Base-by-base conservation (phyloP, 2,113 vertebrate genomes). In the Balaeniceps rex region DNA sequence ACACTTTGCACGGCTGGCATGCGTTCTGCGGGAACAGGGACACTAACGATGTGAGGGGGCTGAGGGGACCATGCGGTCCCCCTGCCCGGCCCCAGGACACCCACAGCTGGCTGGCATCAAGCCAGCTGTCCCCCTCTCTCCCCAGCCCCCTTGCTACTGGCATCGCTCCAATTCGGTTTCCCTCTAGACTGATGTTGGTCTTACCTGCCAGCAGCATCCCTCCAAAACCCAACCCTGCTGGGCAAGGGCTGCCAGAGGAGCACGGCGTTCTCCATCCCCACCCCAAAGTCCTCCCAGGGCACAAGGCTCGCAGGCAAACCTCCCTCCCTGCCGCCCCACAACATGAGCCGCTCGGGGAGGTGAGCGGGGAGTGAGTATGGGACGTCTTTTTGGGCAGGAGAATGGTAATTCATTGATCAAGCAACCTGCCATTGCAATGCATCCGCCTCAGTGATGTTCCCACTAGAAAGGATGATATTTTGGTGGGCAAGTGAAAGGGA, bases 281-380 rank as follows among this genome's bases (percentile, higher is more conserved):
- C 24, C 18, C 34, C 29, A 21, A 60, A 61, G 12, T 33, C 24
- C 40, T 40, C 49, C 36, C 60, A 83, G 44, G 44, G 36, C 24
- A 58, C 9, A 1, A 4, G 34, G 36, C 28, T 86, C 3, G 0
- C 12, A 51, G 46, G 36, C 7, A 91, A 58, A 34, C 14, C 29
- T 33, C 31, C 28, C 22, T 68, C 12, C 3, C 4, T 64, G 52
- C n/a, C 11, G 4, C 25, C 33, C 8, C 42, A 51, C 2, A 4
- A 60, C 11, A 24, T 1, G 1, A 88, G 31, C 4, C 1, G 1
- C 71, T 11, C 0, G 0, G 19, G 24, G 12, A 83, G 10, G 28
- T 42, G 23, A 76, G 46, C 22, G 3, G 12, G 23, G 15, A 55
- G 9, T 21, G 25, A 80, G 49, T 11, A 47, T 1, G 23, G 24